A percentile compares a stretch with the other conserved stretches of the same genome.
Conservation (phyloP, 2,113 vertebrate genomes). For the Labeo catla region DNA sequence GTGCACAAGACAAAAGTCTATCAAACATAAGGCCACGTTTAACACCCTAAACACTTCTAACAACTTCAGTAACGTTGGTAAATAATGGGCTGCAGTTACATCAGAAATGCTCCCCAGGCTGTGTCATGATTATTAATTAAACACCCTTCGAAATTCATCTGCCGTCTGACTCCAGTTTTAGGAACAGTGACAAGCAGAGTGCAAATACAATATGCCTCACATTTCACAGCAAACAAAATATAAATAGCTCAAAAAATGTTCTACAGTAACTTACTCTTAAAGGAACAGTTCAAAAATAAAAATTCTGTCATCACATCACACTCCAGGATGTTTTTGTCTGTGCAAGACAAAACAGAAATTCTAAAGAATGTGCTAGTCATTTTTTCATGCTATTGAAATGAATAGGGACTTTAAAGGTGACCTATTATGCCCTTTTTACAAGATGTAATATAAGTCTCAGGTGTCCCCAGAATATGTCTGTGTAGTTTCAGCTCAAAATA, state of each 20-base stretch:
- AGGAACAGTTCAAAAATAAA: not conserved
- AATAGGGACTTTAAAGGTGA: not conserved
- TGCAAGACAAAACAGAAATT: not conserved
- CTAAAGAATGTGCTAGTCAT: not conserved
- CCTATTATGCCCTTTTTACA: too few relatives aligned
- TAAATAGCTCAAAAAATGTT: slow-evolving; percentile 26
- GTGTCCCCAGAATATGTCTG: too few relatives aligned
- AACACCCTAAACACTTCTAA: slow-evolving; percentile 2
- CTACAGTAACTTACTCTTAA: not conserved
- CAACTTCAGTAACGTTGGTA: not conserved
- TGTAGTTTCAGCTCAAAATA: too few relatives aligned
- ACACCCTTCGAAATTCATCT: slow-evolving; percentile 16
- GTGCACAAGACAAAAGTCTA: not conserved
- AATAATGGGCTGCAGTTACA: slow-evolving; percentile 33
- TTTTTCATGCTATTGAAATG: not conserved
- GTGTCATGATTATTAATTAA: slow-evolving; percentile 43
- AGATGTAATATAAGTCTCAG: too few relatives aligned
- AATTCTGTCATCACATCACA: not conserved
- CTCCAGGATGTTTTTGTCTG: not conserved
- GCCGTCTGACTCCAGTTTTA: slow-evolving; percentile 26
- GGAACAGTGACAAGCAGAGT: not conserved
- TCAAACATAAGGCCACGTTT: not conserved
- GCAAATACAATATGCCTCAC: slow-evolving; percentile 2
- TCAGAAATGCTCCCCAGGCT: slow-evolving; percentile 23
- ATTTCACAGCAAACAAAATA: slow-evolving; percentile 24